Percentiles rank a stretch among this genome's conserved stretches.
These are phyloP conservation scores for Cataglyphis rosenhaueri DNA, from an alignment of 2,888 invertebrate genomes.

Conservation along the genomic window DNA sequence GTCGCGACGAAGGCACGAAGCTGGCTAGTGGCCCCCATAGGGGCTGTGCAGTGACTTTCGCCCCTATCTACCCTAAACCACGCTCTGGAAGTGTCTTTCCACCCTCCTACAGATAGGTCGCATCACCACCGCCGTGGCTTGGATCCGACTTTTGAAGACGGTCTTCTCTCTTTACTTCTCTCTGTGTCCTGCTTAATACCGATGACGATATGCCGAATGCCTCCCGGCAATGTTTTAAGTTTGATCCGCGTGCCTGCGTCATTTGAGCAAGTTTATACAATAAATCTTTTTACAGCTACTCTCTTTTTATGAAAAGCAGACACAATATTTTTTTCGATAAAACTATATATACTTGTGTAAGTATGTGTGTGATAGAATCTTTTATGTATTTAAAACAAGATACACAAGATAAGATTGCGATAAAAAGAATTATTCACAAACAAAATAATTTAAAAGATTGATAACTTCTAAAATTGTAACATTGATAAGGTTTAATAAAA, in stretches of 20 bases:
- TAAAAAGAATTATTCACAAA: neutral
- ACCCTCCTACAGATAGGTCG: conserved; percentile 70
- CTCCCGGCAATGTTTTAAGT: conserved; percentile 73
- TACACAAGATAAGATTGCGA: neutral
- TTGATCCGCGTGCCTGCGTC: conserved; percentile 43
- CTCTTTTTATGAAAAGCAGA: neutral
- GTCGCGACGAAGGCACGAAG: conserved; percentile 81
- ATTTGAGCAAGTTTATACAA: conserved; percentile 24
- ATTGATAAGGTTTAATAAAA: neutral
- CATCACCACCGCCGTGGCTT: conserved; percentile 60
- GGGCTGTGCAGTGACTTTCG: conserved; percentile 83
- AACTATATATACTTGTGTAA: neutral
- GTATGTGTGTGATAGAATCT: neutral
- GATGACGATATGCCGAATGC: conserved; percentile 69
- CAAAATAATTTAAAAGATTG: neutral
- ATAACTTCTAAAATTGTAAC: neutral
- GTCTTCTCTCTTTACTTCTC: conserved; percentile 54
- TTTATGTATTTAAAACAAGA: neutral
- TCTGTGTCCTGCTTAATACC: conserved; percentile 68
- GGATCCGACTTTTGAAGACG: conserved; percentile 66
- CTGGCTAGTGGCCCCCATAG: conserved; percentile 83
- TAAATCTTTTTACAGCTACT: conserved; percentile 22
- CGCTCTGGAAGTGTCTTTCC: conserved; percentile 74
- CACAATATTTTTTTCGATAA: conserved; percentile 7
- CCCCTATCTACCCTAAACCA: conserved; percentile 79